A percentile compares a stretch with the other conserved stretches of the same genome.
Conservation (phyloP, 2,113 vertebrate species). For the Microtus montanus region DNA sequence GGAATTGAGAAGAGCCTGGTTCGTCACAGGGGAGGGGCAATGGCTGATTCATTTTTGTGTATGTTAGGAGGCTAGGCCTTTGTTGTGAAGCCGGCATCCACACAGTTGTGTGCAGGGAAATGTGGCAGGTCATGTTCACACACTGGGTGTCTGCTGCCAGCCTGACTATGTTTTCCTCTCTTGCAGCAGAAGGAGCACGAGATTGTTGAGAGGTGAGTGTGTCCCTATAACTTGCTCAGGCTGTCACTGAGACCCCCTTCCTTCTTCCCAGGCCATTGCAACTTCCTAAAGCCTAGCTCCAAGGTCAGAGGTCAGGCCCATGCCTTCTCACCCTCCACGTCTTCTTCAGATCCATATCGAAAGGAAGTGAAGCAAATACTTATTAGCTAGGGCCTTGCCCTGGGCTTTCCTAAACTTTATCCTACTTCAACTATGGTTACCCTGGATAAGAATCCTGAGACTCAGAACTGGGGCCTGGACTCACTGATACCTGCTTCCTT, state of each 20-base stretch:
- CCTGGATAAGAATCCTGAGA: not conserved
- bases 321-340: not conserved
- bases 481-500: not conserved
- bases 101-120: not conserved
- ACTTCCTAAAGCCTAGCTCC: not conserved
- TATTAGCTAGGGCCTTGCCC: not conserved
- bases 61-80: not conserved
- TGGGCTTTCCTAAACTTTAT: not conserved
- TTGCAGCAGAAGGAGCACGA: conserved; percentile 85
- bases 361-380: not conserved
- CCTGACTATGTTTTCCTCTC: conserved; percentile 74
- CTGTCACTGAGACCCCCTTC: not conserved
- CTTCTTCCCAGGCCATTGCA: not conserved
- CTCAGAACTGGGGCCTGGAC: not conserved
- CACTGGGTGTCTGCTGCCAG: conserved; percentile 18
- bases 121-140: not conserved
- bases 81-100: not conserved
- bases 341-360: not conserved
- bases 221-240: not conserved
- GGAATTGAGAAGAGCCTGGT: not conserved
- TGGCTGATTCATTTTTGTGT: not conserved
- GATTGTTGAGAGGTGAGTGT: conserved; percentile 87
- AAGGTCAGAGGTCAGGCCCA: not conserved
- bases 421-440: not conserved
- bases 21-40: rapidly evolving